Percentiles rank a stretch among this genome's conserved stretches.
Evolutionary conservation across 2,113 vertebrate species (phyloP).

Genomic region (Mionectes macconnelli): DNA sequence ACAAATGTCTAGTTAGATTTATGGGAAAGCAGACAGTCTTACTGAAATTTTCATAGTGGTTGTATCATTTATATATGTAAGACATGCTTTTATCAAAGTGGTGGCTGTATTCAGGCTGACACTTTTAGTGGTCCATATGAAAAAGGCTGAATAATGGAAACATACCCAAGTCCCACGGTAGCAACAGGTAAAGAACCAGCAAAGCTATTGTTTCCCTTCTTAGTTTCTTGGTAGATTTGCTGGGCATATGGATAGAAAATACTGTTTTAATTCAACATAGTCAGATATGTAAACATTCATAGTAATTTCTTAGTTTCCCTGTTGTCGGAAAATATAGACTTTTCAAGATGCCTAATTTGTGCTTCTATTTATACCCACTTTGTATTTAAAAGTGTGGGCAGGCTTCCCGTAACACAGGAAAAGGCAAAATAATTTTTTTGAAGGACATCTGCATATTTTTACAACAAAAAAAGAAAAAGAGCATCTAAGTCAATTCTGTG

Average conservation of each 20-base stretch:
- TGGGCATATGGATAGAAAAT: neutral
- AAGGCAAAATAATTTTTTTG: constrained; percentile 59
- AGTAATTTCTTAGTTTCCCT: constrained; percentile 57
- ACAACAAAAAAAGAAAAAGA: constrained; percentile 13
- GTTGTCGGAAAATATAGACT: constrained; percentile 71
- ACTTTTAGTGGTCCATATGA: neutral
- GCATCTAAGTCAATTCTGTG: constrained; percentile 43
- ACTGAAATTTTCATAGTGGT: constrained; percentile 39
- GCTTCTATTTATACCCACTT: constrained; percentile 76
- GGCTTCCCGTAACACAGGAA: constrained; percentile 72
- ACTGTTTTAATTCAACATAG: neutral
- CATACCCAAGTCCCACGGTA: neutral
- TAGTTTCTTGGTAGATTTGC: neutral
- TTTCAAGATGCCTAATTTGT: constrained; percentile 71
- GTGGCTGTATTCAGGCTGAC: neutral
- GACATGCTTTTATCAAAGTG: neutral
- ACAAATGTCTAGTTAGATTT: constrained; percentile 23
- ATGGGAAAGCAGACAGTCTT: neutral
- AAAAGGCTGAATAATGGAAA: neutral
- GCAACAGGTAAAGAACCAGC: neutral
- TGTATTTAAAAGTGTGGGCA: constrained; percentile 72
- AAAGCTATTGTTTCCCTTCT: neutral
- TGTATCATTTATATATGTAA: constrained; percentile 20
- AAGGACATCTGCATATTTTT: constrained; percentile 66
- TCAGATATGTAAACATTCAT: neutral